phyloP scores from a whole-genome alignment of 2,797 vertebrate genomes.

The Cirrhinus mrigala region DNA sequence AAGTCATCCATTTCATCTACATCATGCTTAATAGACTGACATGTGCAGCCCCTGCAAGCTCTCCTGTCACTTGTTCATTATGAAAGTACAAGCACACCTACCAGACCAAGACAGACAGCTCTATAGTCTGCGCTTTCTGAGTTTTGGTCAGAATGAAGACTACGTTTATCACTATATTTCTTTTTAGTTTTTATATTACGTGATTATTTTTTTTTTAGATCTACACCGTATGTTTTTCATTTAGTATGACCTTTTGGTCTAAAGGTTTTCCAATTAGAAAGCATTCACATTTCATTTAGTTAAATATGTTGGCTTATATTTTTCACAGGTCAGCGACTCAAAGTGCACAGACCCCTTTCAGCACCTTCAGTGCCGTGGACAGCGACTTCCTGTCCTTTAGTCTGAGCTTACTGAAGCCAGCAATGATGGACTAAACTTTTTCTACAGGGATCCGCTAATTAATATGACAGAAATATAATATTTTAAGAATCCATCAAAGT shows the following conservation, averaged over 20 bases:
- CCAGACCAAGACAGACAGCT: background rate
- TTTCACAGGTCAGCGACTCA: background rate
- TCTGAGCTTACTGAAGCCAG: constrained; percentile 13
- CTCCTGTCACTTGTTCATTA: constrained; percentile 1
- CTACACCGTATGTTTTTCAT: background rate
- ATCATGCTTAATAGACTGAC: background rate
- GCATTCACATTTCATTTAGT: background rate
- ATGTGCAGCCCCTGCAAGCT: constrained; percentile 17
- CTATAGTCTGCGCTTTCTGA: background rate
- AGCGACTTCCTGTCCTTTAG: constrained; percentile 54
- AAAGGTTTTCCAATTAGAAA: background rate
- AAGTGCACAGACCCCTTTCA: constrained; percentile 49
- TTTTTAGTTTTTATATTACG: background rate
- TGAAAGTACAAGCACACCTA: constrained; percentile 14
- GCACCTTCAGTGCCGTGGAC: constrained; percentile 60
- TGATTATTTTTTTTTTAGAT: background rate
- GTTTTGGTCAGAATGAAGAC: background rate
- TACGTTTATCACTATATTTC: background rate
- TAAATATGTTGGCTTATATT: background rate
- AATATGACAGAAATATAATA: background rate
- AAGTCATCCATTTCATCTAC: constrained; percentile 39
- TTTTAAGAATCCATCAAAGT: background rate
- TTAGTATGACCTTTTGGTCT: background rate
- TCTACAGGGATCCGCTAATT: background rate
- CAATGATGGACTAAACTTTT: constrained; percentile 28